phyloP scores from a whole-genome alignment of 2,113 vertebrate species.

The Epinephelus lanceolatus region DNA sequence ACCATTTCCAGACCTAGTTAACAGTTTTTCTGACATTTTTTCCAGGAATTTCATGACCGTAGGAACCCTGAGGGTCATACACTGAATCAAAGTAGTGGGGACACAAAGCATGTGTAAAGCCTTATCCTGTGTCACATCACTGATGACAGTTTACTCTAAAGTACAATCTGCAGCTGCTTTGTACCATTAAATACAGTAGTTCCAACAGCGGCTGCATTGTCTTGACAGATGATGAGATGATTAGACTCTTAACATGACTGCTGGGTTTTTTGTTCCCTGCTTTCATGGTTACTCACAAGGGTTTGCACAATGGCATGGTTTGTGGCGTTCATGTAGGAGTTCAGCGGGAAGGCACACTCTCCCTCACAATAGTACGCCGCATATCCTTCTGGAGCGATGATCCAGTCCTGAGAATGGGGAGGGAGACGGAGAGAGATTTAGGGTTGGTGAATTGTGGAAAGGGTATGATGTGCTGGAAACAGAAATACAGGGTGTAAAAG shows the following conservation, averaged over 20 bases:
- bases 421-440: neutral
- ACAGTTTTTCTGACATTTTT: no score
- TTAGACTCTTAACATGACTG: slow-evolving; percentile 57
- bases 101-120: neutral
- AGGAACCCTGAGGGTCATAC: neutral
- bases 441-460: neutral
- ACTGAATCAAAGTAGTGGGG: neutral
- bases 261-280: slow-evolving; percentile 46
- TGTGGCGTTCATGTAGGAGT: slow-evolving; percentile 99
- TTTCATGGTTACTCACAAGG: slow-evolving; percentile 87
- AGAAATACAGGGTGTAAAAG: no score
- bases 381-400: slow-evolving; percentile 96
- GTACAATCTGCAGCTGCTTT: slow-evolving; percentile 15
- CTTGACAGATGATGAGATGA: slow-evolving; percentile 42
- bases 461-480: no score
- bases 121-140: neutral
- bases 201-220: slow-evolving; percentile 23
- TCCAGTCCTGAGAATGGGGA: slow-evolving; percentile 91
- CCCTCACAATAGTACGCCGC: slow-evolving; percentile 98
- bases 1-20: no score
- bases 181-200: slow-evolving; percentile 29
- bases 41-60: no score
- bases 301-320: slow-evolving; percentile 99
- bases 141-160: slow-evolving; percentile 14
- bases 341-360: slow-evolving; percentile 96